These are phyloP conservation scores for Anoplopoma fimbria DNA, from an alignment of 2,113 vertebrate species.

Conservation along the genomic window DNA sequence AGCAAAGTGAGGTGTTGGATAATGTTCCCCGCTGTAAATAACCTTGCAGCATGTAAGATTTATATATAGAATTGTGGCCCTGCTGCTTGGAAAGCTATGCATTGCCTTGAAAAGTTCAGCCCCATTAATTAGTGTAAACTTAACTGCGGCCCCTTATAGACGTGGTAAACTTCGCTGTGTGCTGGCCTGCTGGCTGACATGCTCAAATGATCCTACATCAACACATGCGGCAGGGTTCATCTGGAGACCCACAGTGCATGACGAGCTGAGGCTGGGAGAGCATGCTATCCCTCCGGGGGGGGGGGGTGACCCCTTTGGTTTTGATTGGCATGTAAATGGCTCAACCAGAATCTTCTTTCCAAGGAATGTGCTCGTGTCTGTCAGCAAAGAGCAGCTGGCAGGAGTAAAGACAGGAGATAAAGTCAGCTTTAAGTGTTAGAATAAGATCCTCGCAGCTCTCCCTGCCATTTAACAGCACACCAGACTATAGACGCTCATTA, in stretches of 20 bases:
- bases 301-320: constrained; percentile 76
- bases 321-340: constrained; percentile 79
- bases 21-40: constrained; percentile 84
- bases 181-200: constrained; percentile 74
- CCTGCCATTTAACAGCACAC: constrained; percentile 79
- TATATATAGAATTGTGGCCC: constrained; percentile 80
- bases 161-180: constrained; percentile 72
- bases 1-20: constrained; percentile 81
- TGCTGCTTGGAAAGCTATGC: constrained; percentile 79
- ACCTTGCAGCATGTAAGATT: constrained; percentile 79
- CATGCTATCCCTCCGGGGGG: constrained; percentile 38
- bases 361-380: constrained; percentile 87
- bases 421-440: constrained; percentile 84
- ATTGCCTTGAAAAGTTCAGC: constrained; percentile 84
- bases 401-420: constrained; percentile 82
- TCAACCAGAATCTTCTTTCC: constrained; percentile 81
- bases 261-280: constrained; percentile 38
- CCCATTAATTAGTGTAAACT: constrained; percentile 86
- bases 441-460: constrained; percentile 83
- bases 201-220: constrained; percentile 83
- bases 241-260: constrained; percentile 39
- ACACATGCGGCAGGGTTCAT: constrained; percentile 77
- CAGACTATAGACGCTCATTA: constrained; percentile 77
- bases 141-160: constrained; percentile 85
- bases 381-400: constrained; percentile 87